These are phyloP conservation scores for Lycaon pictus DNA, from an alignment of 2,113 vertebrate species.

Conservation along the genomic window DNA sequence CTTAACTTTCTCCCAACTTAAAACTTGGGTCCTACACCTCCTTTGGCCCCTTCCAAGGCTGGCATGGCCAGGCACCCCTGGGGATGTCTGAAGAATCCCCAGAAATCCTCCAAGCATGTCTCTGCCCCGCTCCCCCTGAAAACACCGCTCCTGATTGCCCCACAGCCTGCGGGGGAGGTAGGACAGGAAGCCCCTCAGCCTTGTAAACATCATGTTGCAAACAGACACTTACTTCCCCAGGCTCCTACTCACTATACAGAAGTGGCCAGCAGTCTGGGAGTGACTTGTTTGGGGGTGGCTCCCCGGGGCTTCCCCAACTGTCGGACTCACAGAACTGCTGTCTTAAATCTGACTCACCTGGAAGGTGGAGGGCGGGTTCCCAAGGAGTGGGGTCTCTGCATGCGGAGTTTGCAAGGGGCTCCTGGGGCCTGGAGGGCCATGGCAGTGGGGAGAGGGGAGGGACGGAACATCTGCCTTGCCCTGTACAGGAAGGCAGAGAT, in stretches of 20 bases:
- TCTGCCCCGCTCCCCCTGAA: not conserved
- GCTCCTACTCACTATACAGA: not conserved
- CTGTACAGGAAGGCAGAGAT: not conserved
- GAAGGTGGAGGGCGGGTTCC: not conserved
- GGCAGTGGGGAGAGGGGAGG: too few relatives aligned
- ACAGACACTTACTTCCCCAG: conserved; percentile 70
- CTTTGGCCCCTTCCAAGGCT: not conserved
- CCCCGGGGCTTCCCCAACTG: not conserved
- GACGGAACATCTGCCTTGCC: not conserved
- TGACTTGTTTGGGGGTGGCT: conserved; percentile 6
- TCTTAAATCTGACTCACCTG: not conserved
- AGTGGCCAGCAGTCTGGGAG: conserved; percentile 24
- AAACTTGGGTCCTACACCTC: not conserved
- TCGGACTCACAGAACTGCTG: not conserved
- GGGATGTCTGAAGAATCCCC: not conserved
- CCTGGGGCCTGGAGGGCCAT: not conserved
- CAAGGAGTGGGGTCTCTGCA: not conserved
- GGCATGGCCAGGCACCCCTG: not conserved
- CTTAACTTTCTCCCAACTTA: not conserved
- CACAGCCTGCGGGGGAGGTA: not conserved
- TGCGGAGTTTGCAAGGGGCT: not conserved
- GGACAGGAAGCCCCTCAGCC: conserved; percentile 74
- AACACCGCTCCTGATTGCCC: conserved; percentile 53
- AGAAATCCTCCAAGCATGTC: not conserved
- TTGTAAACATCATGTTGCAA: conserved; percentile 73